phyloP scores from a whole-genome alignment of 2,888 invertebrate species.

The Platycnemis pennipes region DNA sequence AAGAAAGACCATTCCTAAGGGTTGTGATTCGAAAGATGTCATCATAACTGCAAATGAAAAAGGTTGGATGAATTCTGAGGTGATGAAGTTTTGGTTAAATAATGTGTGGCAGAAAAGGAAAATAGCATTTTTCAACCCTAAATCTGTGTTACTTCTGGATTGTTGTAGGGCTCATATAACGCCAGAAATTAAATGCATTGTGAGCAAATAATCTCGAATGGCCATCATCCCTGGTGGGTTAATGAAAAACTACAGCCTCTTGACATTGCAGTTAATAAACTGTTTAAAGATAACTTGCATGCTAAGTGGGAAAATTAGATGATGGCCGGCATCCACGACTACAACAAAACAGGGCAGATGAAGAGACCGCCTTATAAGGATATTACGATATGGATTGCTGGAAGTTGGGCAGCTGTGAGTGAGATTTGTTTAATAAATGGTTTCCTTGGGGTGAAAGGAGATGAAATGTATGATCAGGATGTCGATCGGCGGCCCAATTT shows the following conservation, averaged over 20 bases:
- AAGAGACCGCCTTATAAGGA: no score
- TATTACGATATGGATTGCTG: no score
- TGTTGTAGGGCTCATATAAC: neutral
- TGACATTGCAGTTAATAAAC: neutral
- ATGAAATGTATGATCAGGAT: no score
- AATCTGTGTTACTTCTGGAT: neutral
- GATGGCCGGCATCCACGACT: no score
- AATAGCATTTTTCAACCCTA: no score
- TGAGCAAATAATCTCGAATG: neutral
- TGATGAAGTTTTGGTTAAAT: constrained; percentile 9
- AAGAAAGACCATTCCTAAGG: constrained; percentile 32
- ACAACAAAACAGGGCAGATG: no score
- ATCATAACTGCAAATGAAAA: neutral
- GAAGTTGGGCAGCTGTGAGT: no score
- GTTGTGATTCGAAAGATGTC: neutral
- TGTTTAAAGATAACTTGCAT: no score
- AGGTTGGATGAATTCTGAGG: constrained; percentile 34
- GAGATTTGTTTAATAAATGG: no score
- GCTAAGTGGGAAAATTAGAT: no score
- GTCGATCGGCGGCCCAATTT: no score
- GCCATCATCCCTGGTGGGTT: neutral
- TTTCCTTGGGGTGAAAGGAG: no score
- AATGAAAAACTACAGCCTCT: constrained; percentile 1
- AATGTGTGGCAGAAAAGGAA: neutral
- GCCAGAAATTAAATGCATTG: neutral